Evolutionary conservation across 2,797 vertebrate species (phyloP).

Genomic region (Eidolon dupreanum): DNA sequence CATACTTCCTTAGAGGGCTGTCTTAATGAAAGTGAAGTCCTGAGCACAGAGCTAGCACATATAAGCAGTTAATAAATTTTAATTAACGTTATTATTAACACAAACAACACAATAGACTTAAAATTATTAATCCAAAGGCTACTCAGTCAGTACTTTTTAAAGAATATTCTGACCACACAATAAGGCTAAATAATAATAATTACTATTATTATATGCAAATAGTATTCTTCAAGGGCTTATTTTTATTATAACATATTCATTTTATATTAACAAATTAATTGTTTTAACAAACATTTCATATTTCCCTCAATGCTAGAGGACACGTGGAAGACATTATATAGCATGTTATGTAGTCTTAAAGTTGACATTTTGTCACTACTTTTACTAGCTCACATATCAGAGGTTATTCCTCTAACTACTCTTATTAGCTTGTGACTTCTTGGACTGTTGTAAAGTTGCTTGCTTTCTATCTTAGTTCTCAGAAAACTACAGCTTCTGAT

Average conservation of each 20-base stretch:
- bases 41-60: not conserved
- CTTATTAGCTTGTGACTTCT: not conserved
- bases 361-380: not conserved
- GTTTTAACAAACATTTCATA: not conserved
- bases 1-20: not conserved
- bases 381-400: not conserved
- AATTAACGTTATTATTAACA: not conserved
- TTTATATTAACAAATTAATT: constrained; percentile 18
- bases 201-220: not conserved
- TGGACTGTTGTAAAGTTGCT: not conserved
- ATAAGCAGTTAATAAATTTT: not conserved
- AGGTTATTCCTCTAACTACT: not conserved
- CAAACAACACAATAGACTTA: not conserved
- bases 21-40: not conserved
- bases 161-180: not conserved
- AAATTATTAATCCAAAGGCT: not conserved
- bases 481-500: not conserved
- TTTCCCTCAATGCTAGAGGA: not conserved
- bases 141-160: not conserved
- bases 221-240: not conserved
- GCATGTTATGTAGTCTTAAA: not conserved
- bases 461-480: not conserved
- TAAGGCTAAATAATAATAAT: not conserved
- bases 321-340: not conserved
- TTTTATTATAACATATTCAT: not conserved